Percentiles rank a stretch among this genome's conserved stretches.
phyloP scores from a whole-genome alignment of 2,888 invertebrate species.

The Ennomos erosarius region DNA sequence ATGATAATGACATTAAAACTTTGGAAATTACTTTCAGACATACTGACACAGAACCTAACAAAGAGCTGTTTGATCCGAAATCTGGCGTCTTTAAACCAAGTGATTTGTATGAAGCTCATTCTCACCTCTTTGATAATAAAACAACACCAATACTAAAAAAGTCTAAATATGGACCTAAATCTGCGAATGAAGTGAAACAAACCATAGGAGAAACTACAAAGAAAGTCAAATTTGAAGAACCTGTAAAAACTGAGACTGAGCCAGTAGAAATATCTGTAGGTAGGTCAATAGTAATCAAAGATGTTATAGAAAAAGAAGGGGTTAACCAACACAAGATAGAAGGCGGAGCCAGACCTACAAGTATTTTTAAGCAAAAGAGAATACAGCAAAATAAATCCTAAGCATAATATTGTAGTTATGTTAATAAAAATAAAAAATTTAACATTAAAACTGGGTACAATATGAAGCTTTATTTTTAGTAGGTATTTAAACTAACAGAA shows the following conservation, averaged over 20 bases:
- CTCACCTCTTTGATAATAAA: constrained; percentile 55
- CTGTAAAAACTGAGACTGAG: constrained; percentile 4
- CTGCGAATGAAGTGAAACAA: constrained; percentile 25
- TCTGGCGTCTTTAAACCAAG: constrained; percentile 73
- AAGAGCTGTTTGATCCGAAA: constrained; percentile 53
- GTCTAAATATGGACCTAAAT: constrained; percentile 54
- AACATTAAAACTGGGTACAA: too few species aligned
- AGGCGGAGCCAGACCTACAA: constrained; percentile 61
- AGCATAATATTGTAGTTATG: neutral
- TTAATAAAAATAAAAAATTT: too few species aligned
- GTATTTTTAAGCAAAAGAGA: constrained; percentile 73
- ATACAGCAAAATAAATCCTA: constrained; percentile 61
- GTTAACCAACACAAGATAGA: constrained; percentile 44
- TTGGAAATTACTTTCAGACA: constrained; percentile 70
- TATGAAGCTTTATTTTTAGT: too few species aligned
- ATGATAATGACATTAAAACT: constrained; percentile 69
- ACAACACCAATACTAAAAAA: constrained; percentile 74
- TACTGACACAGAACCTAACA: constrained; percentile 54
- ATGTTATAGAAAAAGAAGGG: constrained; percentile 63
- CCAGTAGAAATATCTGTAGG: constrained; percentile 31
- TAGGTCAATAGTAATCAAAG: constrained; percentile 63
- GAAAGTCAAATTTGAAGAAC: constrained; percentile 15
- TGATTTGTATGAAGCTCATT: constrained; percentile 70
- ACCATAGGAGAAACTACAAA: constrained; percentile 1
- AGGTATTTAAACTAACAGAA: too few species aligned